Base-by-base conservation (phyloP, 2,888 invertebrate genomes). In the Camponotus fellah region DNA sequence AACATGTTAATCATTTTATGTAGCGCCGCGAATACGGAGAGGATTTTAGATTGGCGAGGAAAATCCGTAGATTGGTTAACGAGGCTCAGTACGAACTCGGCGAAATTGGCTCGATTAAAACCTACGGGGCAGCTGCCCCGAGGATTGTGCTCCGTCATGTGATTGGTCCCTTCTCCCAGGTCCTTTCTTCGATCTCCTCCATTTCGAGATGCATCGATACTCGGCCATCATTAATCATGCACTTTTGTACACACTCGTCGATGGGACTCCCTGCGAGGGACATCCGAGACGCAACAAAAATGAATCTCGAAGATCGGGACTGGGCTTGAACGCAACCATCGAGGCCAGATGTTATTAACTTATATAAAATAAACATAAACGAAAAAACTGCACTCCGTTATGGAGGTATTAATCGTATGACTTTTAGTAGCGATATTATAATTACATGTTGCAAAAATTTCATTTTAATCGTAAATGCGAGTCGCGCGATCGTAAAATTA, bases 31-130 rank as follows among this genome's bases (percentile, higher is more conserved):
- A 84, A 72, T 72, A 76, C 83, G 75, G 65, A 46, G 75, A 46
- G 66, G 68, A 64, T 84, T 85, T 88, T 88, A 91, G 89, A 92
- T 92, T 93, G 89, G 90, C 94, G 92, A 92, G 88, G 92, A 93
- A 92, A 94, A 94, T 94, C 87, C 88, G 82, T 91, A 91, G 89
- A 94, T 93, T 92, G 90, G 91, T 92, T 93, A 93, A 92, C 92
- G 88, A 93, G 92, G 86, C 88, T 84, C 87, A 88, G 86, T 87
- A 88, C 84, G 87, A 90, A 91, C 88, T 89, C 88, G 89, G 86
- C 89, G 89, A 93, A 90, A 93, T 93, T 92, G 92, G 90, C 89
- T 92, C 92, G 93, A 93, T 93, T 93, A 92, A 92, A 91, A 91
- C 81, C 86, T 85, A 88, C 86, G 86, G 88, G 86, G 88, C 92